phyloP scores from a whole-genome alignment of 1,140 invertebrate species.

The Listronotus bonariensis region DNA sequence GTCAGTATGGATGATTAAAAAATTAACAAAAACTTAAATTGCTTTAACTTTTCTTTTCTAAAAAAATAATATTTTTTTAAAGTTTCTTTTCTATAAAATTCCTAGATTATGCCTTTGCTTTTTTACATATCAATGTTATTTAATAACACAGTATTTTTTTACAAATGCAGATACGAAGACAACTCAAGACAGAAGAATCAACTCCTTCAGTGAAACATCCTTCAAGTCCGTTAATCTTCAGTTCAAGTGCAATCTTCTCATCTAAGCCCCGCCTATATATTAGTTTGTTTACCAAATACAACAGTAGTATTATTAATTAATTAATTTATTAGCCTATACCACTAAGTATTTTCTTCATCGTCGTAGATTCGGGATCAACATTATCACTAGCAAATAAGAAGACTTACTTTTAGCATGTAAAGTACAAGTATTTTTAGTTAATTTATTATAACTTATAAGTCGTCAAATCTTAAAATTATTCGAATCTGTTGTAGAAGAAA shows the following conservation, averaged over 20 bases:
- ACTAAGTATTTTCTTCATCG: no score
- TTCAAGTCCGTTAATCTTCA: constrained; percentile 53
- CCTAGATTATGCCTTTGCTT: constrained; percentile 10
- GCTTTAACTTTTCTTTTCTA: constrained; percentile 28
- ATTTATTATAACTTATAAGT: no score
- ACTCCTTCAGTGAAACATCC: constrained; percentile 38
- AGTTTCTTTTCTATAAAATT: constrained; percentile 22
- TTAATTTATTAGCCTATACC: no score
- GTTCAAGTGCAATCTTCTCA: constrained; percentile 51
- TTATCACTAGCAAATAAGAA: no score
- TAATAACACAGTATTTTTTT: constrained; percentile 42
- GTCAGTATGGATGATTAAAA: constrained; percentile 72
- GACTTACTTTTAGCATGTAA: no score
- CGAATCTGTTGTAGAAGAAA: no score
- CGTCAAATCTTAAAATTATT: no score
- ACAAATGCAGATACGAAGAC: constrained; percentile 51
- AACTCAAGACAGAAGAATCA: constrained; percentile 51
- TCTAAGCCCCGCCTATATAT: no score
- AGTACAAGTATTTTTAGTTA: no score
- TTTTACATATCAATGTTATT: constrained; percentile 27
- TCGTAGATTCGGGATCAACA: no score
- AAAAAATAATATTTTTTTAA: constrained; percentile 19
- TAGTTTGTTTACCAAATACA: no score
- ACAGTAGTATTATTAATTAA: no score
- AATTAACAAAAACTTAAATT: constrained; percentile 46